A percentile compares a stretch with the other conserved stretches of the same genome.
Evolutionary conservation across 2,113 vertebrate genomes (phyloP).

Genomic region (Perccottus glenii): DNA sequence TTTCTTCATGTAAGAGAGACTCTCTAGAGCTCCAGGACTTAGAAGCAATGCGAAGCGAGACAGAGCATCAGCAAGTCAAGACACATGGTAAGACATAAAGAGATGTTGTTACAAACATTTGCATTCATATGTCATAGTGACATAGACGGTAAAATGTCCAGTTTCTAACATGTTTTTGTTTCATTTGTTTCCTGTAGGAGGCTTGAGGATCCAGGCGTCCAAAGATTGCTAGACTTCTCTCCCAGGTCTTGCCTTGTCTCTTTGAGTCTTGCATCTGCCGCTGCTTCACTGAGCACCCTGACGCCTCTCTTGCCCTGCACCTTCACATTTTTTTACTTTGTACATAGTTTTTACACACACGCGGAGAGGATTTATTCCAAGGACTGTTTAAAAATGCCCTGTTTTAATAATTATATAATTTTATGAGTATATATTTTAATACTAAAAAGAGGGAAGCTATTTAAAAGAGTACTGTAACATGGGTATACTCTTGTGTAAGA

Average conservation of each 20-base stretch:
- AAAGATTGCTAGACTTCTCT: conserved; percentile 77
- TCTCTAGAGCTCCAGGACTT: conserved; percentile 85
- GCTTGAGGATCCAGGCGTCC: conserved; percentile 76
- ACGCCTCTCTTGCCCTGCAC: conserved; percentile 27
- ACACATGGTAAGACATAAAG: conserved; percentile 68
- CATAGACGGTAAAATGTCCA: background rate
- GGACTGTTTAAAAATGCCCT: conserved; percentile 61
- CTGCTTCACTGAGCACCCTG: conserved; percentile 59
- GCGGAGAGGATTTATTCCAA: conserved; percentile 79
- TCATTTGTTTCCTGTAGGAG: conserved; percentile 64
- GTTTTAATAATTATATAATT: conserved; percentile 80
- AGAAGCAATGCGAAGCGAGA: conserved; percentile 70
- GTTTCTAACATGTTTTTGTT: conserved; percentile 25
- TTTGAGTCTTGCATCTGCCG: conserved; percentile 43
- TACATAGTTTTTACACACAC: conserved; percentile 75
- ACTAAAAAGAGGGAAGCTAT: conserved; percentile 86
- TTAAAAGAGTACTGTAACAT: conserved; percentile 87
- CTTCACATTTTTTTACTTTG: conserved; percentile 61
- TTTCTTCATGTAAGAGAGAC: conserved; percentile 74
- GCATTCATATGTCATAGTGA: background rate
- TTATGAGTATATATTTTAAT: conserved; percentile 86
- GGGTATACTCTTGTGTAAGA: conserved; percentile 83
- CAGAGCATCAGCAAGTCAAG: conserved; percentile 65
- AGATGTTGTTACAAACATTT: background rate
- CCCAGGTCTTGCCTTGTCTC: conserved; percentile 27